Percentiles rank a stretch among this genome's conserved stretches.
These are phyloP conservation scores for Hemaris fuciformis DNA, from an alignment of 2,888 invertebrate species.

Conservation along the genomic window DNA sequence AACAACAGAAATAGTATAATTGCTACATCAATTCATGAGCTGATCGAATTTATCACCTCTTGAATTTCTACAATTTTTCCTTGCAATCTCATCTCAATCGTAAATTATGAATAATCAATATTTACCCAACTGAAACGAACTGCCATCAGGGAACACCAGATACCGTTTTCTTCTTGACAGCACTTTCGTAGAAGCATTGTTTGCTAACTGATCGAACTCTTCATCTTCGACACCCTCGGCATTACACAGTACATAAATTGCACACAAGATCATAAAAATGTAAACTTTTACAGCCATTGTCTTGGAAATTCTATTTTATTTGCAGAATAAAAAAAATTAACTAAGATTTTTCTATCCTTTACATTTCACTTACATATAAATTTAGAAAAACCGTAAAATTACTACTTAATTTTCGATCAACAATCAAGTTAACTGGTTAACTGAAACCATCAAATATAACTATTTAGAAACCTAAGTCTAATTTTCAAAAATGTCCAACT, in stretches of 20 bases:
- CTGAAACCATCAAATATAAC: no score
- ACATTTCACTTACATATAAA: neutral
- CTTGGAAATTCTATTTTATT: neutral
- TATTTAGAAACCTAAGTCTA: no score
- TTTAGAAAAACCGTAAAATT: neutral
- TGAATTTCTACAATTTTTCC: neutral
- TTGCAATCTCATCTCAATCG: neutral
- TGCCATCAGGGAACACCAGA: constrained; percentile 82
- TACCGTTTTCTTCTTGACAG: constrained; percentile 79
- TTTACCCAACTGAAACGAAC: constrained; percentile 82
- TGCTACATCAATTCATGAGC: no score
- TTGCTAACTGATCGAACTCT: constrained; percentile 8
- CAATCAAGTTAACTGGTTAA: no score
- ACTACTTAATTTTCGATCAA: no score
- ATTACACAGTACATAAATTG: neutral
- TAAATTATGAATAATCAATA: constrained; percentile 14
- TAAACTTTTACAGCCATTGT: constrained; percentile 4
- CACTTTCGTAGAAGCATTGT: constrained; percentile 28
- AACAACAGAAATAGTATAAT: no score
- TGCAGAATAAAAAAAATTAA: no score
- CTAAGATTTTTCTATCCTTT: neutral
- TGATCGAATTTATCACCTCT: neutral
- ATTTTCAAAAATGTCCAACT: neutral
- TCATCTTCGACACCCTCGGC: constrained; percentile 12
- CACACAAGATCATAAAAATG: neutral